These are phyloP conservation scores for Rafetus swinhoei DNA, from an alignment of 2,113 vertebrate species.

Conservation along the genomic window DNA sequence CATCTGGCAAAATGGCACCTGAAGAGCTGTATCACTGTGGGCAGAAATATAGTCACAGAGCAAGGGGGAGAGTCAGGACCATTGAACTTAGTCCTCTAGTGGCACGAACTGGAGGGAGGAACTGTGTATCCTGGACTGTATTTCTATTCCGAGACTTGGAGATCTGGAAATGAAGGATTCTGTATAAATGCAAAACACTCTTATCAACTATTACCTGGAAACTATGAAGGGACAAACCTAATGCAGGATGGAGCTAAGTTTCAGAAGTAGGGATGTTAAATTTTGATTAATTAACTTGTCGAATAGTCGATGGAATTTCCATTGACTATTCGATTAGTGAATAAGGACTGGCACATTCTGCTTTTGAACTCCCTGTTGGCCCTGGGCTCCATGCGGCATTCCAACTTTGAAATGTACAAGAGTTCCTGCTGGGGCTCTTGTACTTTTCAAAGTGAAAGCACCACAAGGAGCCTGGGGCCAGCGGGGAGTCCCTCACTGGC, in stretches of 20 bases:
- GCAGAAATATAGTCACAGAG: neutral
- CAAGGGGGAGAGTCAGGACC: rapidly evolving
- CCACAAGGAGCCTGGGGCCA: too few species aligned
- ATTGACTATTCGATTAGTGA: too few species aligned
- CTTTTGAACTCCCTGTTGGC: too few species aligned
- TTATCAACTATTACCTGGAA: neutral
- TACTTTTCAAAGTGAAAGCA: too few species aligned
- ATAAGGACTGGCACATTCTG: too few species aligned
- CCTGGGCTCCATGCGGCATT: too few species aligned
- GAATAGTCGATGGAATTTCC: too few species aligned
- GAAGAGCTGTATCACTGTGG: rapidly evolving
- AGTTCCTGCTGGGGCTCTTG: too few species aligned
- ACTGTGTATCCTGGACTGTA: neutral
- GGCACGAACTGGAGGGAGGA: neutral
- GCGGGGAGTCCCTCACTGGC: too few species aligned
- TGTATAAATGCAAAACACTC: neutral
- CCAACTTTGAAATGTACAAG: too few species aligned
- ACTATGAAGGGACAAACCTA: neutral
- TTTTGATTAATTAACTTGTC: too few species aligned
- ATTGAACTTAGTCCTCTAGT: neutral
- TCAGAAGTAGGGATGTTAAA: too few species aligned
- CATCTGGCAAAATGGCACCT: neutral
- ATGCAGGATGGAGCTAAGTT: rapidly evolving
- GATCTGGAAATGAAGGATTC: neutral
- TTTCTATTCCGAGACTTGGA: neutral